These are phyloP conservation scores for Fregata magnificens DNA, from an alignment of 2,113 vertebrate species.

Conservation along the genomic window DNA sequence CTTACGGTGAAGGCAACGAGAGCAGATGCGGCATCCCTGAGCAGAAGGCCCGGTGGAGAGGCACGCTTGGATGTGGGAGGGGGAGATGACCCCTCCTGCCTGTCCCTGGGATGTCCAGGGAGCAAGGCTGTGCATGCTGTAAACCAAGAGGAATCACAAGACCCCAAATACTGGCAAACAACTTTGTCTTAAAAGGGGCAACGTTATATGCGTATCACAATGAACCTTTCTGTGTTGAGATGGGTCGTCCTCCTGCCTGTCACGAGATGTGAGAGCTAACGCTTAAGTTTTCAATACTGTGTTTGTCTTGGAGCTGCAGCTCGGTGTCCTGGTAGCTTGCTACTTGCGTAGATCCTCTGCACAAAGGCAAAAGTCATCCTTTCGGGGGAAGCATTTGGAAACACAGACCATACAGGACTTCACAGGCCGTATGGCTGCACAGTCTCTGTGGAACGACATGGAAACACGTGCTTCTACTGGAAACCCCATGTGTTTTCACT, in stretches of 20 bases:
- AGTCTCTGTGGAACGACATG: neutral
- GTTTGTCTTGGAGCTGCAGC: neutral
- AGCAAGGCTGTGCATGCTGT: neutral
- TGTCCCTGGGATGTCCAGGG: neutral
- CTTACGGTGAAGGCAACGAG: fast-evolving
- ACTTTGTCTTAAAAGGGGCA: neutral
- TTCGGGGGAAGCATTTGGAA: neutral
- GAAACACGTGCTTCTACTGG: neutral
- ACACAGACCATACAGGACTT: neutral
- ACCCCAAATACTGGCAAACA: neutral
- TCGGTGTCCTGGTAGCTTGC: neutral
- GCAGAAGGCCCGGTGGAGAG: neutral
- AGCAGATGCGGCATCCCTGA: neutral
- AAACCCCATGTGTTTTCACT: neutral
- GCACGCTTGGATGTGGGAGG: fast-evolving
- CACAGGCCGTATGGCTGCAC: neutral
- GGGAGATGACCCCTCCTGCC: neutral
- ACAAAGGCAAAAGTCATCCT: neutral
- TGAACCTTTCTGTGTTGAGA: fast-evolving
- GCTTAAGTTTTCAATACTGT: neutral
- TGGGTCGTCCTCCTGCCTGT: neutral
- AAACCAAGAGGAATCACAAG: neutral
- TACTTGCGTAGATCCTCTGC: neutral
- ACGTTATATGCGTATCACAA: fast-evolving
- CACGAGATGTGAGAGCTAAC: fast-evolving